Conservation (phyloP, 2,113 vertebrate species). For the Gymnorhina tibicen region DNA sequence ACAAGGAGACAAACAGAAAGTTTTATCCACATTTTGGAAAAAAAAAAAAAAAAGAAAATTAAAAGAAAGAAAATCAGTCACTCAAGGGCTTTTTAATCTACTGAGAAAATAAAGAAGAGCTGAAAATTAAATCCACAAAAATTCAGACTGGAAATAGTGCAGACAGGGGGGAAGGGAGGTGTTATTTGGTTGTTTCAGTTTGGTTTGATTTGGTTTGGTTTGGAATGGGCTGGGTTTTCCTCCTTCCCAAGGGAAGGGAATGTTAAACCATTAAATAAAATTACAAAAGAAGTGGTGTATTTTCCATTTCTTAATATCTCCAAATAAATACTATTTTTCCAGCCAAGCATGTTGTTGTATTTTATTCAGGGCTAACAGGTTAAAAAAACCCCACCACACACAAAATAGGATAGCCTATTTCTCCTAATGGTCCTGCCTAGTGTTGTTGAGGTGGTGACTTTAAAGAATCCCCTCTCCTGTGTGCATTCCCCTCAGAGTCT, state of each 20-base stretch:
- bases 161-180: neutral
- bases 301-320: neutral
- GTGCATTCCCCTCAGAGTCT: neutral
- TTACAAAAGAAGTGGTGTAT: neutral
- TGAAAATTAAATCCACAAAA: constrained; percentile 14
- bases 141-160: neutral
- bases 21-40: neutral
- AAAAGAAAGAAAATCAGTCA: neutral
- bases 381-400: neutral
- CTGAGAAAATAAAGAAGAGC: neutral
- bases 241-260: neutral
- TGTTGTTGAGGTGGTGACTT: too few species aligned
- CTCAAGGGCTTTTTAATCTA: neutral
- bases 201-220: neutral
- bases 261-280: neutral
- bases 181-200: neutral
- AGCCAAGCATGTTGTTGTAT: neutral
- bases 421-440: neutral
- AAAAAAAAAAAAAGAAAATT: neutral
- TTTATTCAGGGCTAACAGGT: neutral
- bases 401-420: neutral
- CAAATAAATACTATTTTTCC: constrained; percentile 3
- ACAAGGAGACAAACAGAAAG: neutral
- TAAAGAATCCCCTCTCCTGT: neutral
- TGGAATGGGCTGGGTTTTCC: neutral